Base-by-base conservation (phyloP, 2,888 invertebrate genomes). In the Sclerodermus sp. region DNA sequence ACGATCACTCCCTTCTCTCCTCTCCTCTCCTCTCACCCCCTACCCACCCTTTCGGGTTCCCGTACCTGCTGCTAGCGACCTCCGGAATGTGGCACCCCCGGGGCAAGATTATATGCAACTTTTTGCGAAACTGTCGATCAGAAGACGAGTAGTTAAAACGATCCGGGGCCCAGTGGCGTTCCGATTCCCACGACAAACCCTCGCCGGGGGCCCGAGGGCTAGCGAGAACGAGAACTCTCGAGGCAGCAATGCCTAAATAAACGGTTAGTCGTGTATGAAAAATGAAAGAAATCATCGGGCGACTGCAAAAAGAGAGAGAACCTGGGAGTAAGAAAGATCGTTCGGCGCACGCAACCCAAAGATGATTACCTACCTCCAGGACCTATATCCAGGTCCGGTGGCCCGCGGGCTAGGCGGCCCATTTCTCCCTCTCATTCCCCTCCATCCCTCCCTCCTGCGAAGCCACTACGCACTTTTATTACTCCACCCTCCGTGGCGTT, bases 321-420 rank as follows among this genome's bases (percentile, higher is more conserved):
- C 30, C 30, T 23, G 14, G 39, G 51, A 38, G 17, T 31, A 50
- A 57, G 55, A 58, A 55, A 55, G 68, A 64, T 70, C 64, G 66
- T 70, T 71, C 62, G 64, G 63, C 58, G 68, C 76, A 75, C 75
- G 76, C 76, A 68, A 73, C 67, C 66, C 63, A 68, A 66, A 71
- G 75, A 76, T 74, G 73, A 76, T 75, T 75, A 68, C 71, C 68
- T 64, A 58, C 60, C 64, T 66, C 58, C 62, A 53, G 62, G 63
- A 65, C 67, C 63, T 62, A 63, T 58, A 62, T 58, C 61, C 57
- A 48, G 51, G 56, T 56, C 63, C 64, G 50, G 58, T 63, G 56
- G 53, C 64, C 62, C 66, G 51, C 47, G 62, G 64, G 60, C 57
- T 57, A 54, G 48, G 53, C 54, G 53, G 58, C 15, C 14, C n/a